Percentiles rank a stretch among this genome's conserved stretches.
These are phyloP conservation scores for Quadroppia sp. DNA, from an alignment of 2,888 invertebrate species.

Conservation along the genomic window DNA sequence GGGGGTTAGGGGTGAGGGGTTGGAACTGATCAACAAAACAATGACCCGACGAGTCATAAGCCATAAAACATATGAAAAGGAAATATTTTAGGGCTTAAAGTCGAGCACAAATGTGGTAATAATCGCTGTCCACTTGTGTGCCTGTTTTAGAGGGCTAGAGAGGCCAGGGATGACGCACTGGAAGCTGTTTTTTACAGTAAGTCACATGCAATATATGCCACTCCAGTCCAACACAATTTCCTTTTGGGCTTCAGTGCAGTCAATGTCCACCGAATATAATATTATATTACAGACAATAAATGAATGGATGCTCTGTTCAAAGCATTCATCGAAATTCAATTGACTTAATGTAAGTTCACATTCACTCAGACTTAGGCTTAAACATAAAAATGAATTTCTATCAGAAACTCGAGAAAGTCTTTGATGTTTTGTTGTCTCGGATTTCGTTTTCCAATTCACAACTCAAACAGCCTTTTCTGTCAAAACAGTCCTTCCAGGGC, in stretches of 20 bases:
- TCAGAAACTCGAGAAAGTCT: conserved; percentile 10
- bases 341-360: conserved; percentile 15
- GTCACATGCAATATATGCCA: conserved; percentile 15
- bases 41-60: conserved; percentile 20
- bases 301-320: conserved; percentile 7
- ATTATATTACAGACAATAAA: conserved; percentile 18
- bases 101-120: not conserved
- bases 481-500: not conserved
- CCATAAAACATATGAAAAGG: conserved; percentile 8
- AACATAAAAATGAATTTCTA: conserved; percentile 27
- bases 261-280: conserved; percentile 28
- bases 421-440: not conserved
- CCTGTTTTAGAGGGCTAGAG: not conserved
- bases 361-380: conserved; percentile 3
- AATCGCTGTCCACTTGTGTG: conserved; percentile 17
- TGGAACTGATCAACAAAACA: not conserved
- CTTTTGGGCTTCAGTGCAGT: conserved; percentile 26
- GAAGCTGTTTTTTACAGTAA: not conserved
- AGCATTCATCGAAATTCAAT: conserved; percentile 12
- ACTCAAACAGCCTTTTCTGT: not conserved
- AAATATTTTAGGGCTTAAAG: conserved; percentile 1
- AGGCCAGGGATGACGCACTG: conserved; percentile 1
- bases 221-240: conserved; percentile 10
- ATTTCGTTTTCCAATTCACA: conserved; percentile 21
- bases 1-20: not conserved